Evolutionary conservation across 2,888 invertebrate species (phyloP).

Genomic region (Yponomeuta plumbellus): DNA sequence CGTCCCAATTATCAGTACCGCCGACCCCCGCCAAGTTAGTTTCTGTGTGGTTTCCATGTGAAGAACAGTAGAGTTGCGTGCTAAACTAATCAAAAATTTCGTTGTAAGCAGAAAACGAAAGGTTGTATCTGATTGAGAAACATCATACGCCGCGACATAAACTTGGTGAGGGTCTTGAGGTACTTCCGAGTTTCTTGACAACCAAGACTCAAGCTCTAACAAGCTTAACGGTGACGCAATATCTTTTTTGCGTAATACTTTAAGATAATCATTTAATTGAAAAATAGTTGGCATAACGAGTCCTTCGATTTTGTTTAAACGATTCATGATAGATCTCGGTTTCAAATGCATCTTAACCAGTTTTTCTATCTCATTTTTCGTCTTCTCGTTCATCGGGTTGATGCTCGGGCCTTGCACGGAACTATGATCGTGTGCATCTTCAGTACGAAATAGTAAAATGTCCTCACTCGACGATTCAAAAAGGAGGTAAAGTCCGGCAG

Average conservation of each 20-base stretch:
- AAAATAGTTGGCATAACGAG: constrained; percentile 16
- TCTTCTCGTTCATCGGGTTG: too few species aligned
- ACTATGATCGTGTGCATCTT: too few species aligned
- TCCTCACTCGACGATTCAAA: too few species aligned
- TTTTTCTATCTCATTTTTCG: too few species aligned
- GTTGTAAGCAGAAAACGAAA: constrained; percentile 21
- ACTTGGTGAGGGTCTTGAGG: constrained; percentile 22
- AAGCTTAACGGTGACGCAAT: too few species aligned
- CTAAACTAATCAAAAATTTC: constrained; percentile 19
- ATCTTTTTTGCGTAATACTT: too few species aligned
- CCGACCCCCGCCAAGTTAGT: constrained; percentile 28
- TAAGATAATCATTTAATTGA: too few species aligned
- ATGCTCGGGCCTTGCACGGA: too few species aligned
- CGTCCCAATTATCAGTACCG: constrained; percentile 26
- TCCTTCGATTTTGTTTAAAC: constrained; percentile 21
- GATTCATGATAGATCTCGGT: constrained; percentile 21
- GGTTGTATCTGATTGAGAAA: constrained; percentile 19
- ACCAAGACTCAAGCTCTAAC: too few species aligned
- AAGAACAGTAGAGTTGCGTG: constrained; percentile 12
- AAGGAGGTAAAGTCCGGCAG: too few species aligned
- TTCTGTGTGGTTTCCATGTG: constrained; percentile 26
- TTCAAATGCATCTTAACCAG: constrained; percentile 13
- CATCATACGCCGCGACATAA: constrained; percentile 19
- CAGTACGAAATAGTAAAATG: too few species aligned
- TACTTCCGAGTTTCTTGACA: constrained; percentile 12